phyloP scores from a whole-genome alignment of 2,113 vertebrate species.

The Pungitius pungitius region DNA sequence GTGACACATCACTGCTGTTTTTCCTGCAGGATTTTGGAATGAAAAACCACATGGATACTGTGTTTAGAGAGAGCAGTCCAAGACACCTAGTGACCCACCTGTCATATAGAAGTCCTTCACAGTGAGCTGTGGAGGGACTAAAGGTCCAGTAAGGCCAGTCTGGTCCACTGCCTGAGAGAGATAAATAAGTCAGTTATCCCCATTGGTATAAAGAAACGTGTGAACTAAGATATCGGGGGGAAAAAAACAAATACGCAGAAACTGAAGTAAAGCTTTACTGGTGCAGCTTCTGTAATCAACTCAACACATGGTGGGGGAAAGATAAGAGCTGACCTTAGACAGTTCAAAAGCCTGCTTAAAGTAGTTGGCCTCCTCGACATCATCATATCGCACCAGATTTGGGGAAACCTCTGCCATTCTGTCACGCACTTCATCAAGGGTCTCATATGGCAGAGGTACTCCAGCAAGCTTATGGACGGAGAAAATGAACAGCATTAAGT shows the following conservation, averaged over 20 bases:
- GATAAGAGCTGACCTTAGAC: conserved; percentile 84
- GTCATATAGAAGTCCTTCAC: conserved; percentile 98
- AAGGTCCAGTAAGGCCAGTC: conserved; percentile 85
- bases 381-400: conserved; percentile 91
- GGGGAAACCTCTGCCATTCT: conserved; percentile 90
- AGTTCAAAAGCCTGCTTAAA: conserved; percentile 91
- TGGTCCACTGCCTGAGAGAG: conserved; percentile 86
- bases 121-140: conserved; percentile 90
- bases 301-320: conserved; percentile 15
- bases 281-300: not conserved
- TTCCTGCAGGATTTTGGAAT: conserved; percentile 6
- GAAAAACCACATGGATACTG: not conserved
- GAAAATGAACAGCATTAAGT: conserved; percentile 23
- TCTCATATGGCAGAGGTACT: conserved; percentile 89
- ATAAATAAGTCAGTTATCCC: conserved; percentile 39
- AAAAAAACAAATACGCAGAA: conserved; percentile 1
- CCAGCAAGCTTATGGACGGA: conserved; percentile 83
- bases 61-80: not conserved
- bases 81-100: conserved; percentile 73
- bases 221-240: conserved; percentile 3
- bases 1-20: not conserved
- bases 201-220: not conserved
- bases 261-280: conserved; percentile 6
- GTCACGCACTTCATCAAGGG: conserved; percentile 84
- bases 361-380: conserved; percentile 92